Evolutionary conservation across 64 coral and sea anemone species (phyloP).

Genomic region (Montipora sp.): DNA sequence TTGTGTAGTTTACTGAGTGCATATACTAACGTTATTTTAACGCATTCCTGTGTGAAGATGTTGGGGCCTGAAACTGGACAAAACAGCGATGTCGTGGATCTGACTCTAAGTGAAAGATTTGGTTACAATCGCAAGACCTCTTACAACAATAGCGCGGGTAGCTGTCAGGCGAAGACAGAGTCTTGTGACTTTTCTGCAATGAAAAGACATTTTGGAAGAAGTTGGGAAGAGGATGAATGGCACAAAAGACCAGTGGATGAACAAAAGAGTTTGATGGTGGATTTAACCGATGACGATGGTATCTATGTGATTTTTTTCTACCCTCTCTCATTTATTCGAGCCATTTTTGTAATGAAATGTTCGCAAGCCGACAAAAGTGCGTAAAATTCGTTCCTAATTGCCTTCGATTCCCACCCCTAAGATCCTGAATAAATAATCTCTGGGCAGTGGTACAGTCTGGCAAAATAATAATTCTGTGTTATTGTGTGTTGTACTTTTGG

Average conservation of each 20-base stretch:
- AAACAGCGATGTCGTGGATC: conserved; percentile 15
- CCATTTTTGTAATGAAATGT: too few species aligned
- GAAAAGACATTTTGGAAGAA: background rate
- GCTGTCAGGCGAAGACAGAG: background rate
- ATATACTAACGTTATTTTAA: too few species aligned
- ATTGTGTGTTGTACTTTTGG: too few species aligned
- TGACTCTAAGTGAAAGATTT: conserved; percentile 39
- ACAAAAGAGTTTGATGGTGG: background rate
- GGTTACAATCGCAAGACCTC: conserved; percentile 13
- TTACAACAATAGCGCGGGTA: background rate
- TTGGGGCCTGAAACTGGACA: background rate
- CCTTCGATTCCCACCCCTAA: too few species aligned
- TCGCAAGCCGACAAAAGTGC: too few species aligned
- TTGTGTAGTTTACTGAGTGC: too few species aligned
- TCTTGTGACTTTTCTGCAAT: too few species aligned
- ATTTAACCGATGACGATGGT: conserved; percentile 7
- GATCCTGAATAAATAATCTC: too few species aligned
- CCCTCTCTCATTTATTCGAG: too few species aligned
- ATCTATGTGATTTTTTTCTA: background rate
- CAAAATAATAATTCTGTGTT: too few species aligned
- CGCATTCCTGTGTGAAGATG: background rate
- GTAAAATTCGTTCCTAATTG: too few species aligned
- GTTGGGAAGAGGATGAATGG: conserved; percentile 36
- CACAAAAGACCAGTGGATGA: background rate
- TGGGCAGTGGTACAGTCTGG: too few species aligned